Conservation (phyloP, 2,113 vertebrate genomes). For the Tachuris rubrigastra region DNA sequence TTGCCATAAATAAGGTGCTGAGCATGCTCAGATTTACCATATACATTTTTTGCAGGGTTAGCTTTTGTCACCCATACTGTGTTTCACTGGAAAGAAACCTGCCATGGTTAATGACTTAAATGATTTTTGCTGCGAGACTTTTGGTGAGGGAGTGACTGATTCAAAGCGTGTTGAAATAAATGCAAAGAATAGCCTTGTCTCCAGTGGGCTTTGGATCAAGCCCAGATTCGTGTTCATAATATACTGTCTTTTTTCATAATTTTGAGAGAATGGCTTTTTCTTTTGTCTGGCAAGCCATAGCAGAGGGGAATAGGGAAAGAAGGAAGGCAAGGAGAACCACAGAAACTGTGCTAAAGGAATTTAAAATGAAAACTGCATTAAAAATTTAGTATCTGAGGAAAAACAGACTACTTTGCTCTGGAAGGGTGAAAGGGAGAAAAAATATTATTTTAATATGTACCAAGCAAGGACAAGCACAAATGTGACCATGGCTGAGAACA, state of each 20-base stretch:
- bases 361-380: conserved; percentile 61
- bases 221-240: background rate
- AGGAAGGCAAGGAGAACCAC: conserved; percentile 4
- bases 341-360: conserved; percentile 48
- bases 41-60: background rate
- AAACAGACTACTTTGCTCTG: conserved; percentile 31
- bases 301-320: background rate
- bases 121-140: background rate
- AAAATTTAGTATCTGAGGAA: conserved; percentile 57
- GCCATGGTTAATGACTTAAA: background rate
- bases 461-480: conserved; percentile 44
- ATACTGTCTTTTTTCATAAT: background rate
- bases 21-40: background rate
- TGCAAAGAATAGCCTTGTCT: conserved; percentile 8
- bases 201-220: background rate
- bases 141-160: background rate
- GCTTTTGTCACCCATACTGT: background rate
- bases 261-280: background rate
- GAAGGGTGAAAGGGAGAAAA: conserved; percentile 36
- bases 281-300: background rate
- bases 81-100: background rate
- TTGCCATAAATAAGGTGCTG: background rate
- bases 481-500: conserved; percentile 27
- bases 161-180: background rate
- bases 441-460: conserved; percentile 58